phyloP scores from a whole-genome alignment of 2,113 vertebrate species.

The Caracal caracal region DNA sequence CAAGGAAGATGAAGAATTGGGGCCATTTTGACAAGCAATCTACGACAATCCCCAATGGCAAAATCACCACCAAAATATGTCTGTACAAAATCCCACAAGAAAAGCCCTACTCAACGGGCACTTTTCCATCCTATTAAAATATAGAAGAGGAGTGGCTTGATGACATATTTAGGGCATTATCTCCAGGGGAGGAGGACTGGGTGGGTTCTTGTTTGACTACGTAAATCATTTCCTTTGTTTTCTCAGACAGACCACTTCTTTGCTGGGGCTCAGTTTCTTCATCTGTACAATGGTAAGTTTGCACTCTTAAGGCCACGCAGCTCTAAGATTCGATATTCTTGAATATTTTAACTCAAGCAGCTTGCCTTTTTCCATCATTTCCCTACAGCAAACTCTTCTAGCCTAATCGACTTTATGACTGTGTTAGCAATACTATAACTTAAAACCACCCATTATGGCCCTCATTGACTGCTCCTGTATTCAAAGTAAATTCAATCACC shows the following conservation, averaged over 20 bases:
- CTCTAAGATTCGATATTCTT: constrained; percentile 14
- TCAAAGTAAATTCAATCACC: constrained; percentile 84
- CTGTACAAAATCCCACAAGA: background rate
- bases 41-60: background rate
- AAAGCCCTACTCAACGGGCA: background rate
- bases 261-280: constrained; percentile 53
- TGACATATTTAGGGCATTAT: background rate
- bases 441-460: constrained; percentile 71
- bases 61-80: background rate
- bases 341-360: constrained; percentile 55
- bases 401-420: constrained; percentile 73
- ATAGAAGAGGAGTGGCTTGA: background rate
- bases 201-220: background rate
- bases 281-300: constrained; percentile 33
- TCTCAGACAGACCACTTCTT: background rate
- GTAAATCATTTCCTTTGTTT: constrained; percentile 27
- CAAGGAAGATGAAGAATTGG: background rate
- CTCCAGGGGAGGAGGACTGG: background rate
- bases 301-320: background rate
- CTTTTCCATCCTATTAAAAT: background rate
- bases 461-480: constrained; percentile 78
- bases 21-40: background rate
- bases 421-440: constrained; percentile 80
- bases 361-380: constrained; percentile 73
- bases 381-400: constrained; percentile 73